phyloP scores from a whole-genome alignment of 2,113 vertebrate species.

The Anarrhichthys ocellatus region DNA sequence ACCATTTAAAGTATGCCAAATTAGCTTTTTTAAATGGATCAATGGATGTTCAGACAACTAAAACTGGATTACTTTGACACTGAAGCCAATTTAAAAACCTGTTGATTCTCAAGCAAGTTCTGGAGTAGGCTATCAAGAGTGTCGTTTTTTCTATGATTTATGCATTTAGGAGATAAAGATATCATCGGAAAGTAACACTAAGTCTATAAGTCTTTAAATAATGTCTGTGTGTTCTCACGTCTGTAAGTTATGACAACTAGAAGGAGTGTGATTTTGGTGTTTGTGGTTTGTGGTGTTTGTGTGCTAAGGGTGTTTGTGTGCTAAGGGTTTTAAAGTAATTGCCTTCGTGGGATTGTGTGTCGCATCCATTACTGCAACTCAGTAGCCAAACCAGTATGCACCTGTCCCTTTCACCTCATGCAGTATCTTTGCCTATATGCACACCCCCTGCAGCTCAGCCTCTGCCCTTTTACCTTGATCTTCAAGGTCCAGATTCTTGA shows the following conservation, averaged over 20 bases:
- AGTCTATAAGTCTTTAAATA: neutral
- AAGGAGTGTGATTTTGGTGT: neutral
- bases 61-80: neutral
- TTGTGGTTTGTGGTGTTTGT: no score
- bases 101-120: neutral
- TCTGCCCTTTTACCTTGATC: slow-evolving; percentile 90
- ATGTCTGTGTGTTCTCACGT: neutral
- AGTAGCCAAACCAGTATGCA: neutral
- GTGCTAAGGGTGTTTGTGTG: no score
- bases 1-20: neutral
- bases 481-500: slow-evolving; percentile 96
- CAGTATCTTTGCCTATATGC: neutral
- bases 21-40: neutral
- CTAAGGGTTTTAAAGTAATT: no score
- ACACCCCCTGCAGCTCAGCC: neutral
- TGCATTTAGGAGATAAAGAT: neutral
- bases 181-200: neutral
- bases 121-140: neutral
- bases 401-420: neutral
- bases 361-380: neutral
- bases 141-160: neutral
- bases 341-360: no score
- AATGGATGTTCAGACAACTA: neutral
- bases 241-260: neutral
- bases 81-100: neutral